Evolutionary conservation across 2,797 vertebrate species (phyloP).

Genomic region (Protonibea diacanthus): DNA sequence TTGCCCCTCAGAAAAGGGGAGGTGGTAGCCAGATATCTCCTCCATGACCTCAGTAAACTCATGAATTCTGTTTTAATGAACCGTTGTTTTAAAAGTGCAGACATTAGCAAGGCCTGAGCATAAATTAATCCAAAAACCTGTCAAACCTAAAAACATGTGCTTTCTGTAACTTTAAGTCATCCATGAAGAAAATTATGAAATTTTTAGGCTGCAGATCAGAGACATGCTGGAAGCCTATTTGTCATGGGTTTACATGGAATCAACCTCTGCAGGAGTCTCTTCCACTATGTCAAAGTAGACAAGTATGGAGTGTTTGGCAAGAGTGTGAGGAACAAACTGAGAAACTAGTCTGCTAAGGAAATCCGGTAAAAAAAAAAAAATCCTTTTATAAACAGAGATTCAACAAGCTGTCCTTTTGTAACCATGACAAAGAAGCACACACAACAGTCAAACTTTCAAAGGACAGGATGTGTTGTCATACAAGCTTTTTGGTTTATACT

Average conservation of each 20-base stretch:
- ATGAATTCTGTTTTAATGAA: constrained; percentile 5
- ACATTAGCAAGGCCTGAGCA: not conserved
- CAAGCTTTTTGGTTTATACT: constrained; percentile 27
- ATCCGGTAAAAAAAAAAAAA: constrained; percentile 44
- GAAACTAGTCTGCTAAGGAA: constrained; percentile 34
- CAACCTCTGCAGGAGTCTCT: constrained; percentile 29
- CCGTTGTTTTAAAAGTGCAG: constrained; percentile 3
- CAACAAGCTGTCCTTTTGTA: constrained; percentile 42
- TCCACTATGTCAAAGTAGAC: constrained; percentile 45
- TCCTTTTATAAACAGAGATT: constrained; percentile 60
- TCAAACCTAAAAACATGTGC: constrained; percentile 25
- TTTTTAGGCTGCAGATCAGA: constrained; percentile 50
- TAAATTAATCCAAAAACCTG: constrained; percentile 16
- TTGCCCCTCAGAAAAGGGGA: not conserved
- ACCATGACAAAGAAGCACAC: constrained; percentile 47
- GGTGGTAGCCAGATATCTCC: constrained; percentile 5
- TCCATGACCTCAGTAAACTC: constrained; percentile 22
- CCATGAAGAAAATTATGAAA: constrained; percentile 49
- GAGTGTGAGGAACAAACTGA: constrained; percentile 36
- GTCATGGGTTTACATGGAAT: constrained; percentile 49
- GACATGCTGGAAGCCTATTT: constrained; percentile 33
- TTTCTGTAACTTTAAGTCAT: constrained; percentile 34
- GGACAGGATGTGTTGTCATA: constrained; percentile 39
- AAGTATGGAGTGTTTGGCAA: constrained; percentile 43
- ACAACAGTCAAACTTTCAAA: constrained; percentile 12